These are phyloP conservation scores for Pseudocheirus occidentalis DNA, from an alignment of 2,797 vertebrate species.

Conservation along the genomic window DNA sequence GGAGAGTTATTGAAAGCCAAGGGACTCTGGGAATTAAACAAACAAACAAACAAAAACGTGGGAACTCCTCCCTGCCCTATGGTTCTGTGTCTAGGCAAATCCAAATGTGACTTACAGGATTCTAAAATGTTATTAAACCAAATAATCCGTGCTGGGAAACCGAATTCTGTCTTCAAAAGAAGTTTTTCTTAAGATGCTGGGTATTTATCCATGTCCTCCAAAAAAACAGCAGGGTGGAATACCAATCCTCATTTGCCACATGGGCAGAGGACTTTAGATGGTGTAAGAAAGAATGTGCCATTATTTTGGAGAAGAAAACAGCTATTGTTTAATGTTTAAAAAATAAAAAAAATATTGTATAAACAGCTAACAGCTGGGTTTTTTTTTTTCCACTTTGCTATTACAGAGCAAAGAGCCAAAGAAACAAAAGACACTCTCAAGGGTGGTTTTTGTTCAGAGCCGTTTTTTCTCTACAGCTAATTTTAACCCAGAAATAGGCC, in stretches of 20 bases:
- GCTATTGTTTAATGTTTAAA: conserved; percentile 69
- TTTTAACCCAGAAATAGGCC: conserved; percentile 55
- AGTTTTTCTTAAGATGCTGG: conserved; percentile 5
- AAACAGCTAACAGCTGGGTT: conserved; percentile 70
- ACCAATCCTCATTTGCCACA: conserved; percentile 47
- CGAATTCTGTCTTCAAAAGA: conserved; percentile 40
- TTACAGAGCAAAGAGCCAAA: conserved; percentile 63
- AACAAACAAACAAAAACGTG: not conserved
- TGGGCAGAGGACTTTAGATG: conserved; percentile 43
- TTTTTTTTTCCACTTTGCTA: conserved; percentile 67
- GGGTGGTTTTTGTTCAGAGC: conserved; percentile 63
- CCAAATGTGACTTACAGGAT: not conserved
- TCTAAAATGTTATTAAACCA: conserved; percentile 26
- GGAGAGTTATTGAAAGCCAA: not conserved
- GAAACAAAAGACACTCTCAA: conserved; percentile 63
- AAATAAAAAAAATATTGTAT: conserved; percentile 67
- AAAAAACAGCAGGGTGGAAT: conserved; percentile 24
- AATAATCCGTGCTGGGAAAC: conserved; percentile 23
- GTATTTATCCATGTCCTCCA: not conserved
- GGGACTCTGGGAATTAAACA: not conserved
- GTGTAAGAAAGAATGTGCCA: conserved; percentile 29
- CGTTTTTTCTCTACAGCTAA: conserved; percentile 61
- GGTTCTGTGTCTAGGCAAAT: not conserved
- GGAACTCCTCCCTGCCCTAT: not conserved
- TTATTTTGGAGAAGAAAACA: conserved; percentile 73